Percentiles rank a stretch among this genome's conserved stretches.
Evolutionary conservation across 1,140 invertebrate genomes (phyloP).

Genomic region (Lepidurus arcticus): DNA sequence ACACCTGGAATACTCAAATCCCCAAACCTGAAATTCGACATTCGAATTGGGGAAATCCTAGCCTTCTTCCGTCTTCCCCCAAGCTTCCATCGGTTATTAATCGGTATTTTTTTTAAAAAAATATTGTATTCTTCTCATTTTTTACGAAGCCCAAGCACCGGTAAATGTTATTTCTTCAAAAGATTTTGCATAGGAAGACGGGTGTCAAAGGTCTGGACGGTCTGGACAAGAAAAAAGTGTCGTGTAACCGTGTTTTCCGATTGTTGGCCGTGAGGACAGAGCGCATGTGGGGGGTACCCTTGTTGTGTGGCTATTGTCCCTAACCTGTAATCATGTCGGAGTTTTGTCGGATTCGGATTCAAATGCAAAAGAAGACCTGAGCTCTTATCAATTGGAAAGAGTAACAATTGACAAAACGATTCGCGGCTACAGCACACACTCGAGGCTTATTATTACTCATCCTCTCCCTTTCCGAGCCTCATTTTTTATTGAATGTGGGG

Average conservation of each 20-base stretch:
- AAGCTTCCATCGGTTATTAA: too few species aligned
- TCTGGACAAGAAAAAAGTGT: background rate
- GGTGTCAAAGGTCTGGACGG: background rate
- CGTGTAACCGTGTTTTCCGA: conserved; percentile 9
- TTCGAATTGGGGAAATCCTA: background rate
- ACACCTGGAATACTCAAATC: background rate
- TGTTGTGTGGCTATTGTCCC: conserved; percentile 9
- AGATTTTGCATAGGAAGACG: background rate
- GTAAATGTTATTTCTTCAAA: background rate
- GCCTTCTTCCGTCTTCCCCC: too few species aligned
- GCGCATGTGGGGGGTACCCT: background rate
- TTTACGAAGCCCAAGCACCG: background rate
- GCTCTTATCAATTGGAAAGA: conserved; percentile 11
- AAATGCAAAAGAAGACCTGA: background rate
- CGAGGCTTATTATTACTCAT: conserved; percentile 10
- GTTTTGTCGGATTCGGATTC: background rate
- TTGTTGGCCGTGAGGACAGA: conserved; percentile 1
- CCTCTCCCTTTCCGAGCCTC: background rate
- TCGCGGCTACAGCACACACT: background rate
- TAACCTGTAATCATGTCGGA: background rate
- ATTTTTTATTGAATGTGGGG: too few species aligned
- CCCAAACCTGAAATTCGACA: background rate
- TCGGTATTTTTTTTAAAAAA: too few species aligned
- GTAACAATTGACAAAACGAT: background rate
- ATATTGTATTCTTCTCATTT: too few species aligned